Evolutionary conservation across 2,888 invertebrate genomes (phyloP).

Genomic region (Tupiocoris notatus): DNA sequence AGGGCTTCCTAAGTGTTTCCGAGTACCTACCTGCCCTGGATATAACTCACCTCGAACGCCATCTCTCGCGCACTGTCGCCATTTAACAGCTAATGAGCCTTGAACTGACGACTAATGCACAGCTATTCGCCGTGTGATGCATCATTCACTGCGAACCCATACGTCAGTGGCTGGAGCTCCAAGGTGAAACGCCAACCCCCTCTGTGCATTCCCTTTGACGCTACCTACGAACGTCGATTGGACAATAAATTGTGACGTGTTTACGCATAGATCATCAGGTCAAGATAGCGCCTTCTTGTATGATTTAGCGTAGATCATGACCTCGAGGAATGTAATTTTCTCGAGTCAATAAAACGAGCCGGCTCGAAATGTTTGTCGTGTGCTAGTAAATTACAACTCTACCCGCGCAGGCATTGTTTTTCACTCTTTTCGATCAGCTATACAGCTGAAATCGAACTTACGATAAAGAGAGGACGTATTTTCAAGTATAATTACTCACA

Average conservation of each 20-base stretch:
- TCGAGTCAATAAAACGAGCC: no score
- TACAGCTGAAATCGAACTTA: no score
- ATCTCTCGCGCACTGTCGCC: not conserved
- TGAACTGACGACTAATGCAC: constrained; percentile 29
- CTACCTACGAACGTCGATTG: no score
- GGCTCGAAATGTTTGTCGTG: no score
- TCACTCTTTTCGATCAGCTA: no score
- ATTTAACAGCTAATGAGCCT: constrained; percentile 33
- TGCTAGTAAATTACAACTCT: no score
- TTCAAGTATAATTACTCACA: no score
- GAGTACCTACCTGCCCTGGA: not conserved
- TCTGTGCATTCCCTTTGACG: not conserved
- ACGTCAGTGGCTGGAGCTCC: constrained; percentile 3
- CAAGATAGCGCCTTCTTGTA: no score
- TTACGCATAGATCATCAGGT: not conserved
- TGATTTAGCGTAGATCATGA: no score
- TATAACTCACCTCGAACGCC: not conserved
- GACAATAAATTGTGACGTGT: not conserved
- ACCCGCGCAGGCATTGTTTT: no score
- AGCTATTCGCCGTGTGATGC: constrained; percentile 25
- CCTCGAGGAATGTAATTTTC: no score
- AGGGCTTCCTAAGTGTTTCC: not conserved
- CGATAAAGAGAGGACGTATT: no score
- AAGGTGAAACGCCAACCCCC: not conserved
- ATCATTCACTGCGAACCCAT: constrained; percentile 16